phyloP scores from a whole-genome alignment of 1,140 invertebrate genomes.

The Melitaea cinxia region DNA sequence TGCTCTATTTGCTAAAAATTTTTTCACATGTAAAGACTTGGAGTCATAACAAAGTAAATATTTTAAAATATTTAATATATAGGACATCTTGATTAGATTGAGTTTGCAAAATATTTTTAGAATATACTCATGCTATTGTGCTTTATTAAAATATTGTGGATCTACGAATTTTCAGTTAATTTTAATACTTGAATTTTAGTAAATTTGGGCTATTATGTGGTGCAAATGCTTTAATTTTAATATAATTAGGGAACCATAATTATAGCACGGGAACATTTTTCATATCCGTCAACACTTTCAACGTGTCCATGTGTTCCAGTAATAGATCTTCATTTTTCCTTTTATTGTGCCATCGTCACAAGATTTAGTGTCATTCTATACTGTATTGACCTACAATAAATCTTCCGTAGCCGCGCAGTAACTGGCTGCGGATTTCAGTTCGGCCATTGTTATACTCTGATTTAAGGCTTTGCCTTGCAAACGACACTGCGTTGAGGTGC shows the following conservation, averaged over 20 bases:
- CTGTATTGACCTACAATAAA: conserved; percentile 43
- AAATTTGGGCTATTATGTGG: too few relatives aligned
- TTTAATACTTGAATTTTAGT: too few relatives aligned
- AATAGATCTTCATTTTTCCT: conserved; percentile 7
- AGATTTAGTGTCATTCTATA: conserved; percentile 40
- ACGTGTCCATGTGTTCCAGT: background rate
- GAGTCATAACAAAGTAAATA: too few relatives aligned
- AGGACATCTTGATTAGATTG: too few relatives aligned
- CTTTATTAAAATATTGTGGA: too few relatives aligned
- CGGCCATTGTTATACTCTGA: conserved; percentile 10
- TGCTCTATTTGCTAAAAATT: background rate
- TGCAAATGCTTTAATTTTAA: too few relatives aligned
- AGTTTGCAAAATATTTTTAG: too few relatives aligned
- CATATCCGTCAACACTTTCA: conserved; percentile 1
- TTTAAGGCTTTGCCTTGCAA: background rate
- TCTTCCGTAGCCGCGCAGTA: conserved; percentile 16
- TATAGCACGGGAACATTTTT: background rate
- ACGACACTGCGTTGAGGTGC: conserved; percentile 3
- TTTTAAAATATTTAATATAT: too few relatives aligned
- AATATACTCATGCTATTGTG: too few relatives aligned
- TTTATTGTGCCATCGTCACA: background rate
- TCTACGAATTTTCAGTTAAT: too few relatives aligned
- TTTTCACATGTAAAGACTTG: too few relatives aligned
- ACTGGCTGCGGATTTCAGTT: conserved; percentile 2
- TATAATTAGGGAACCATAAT: too few relatives aligned